phyloP scores from a whole-genome alignment of 2,797 vertebrate genomes.

The Percopsis omiscomaycus region DNA sequence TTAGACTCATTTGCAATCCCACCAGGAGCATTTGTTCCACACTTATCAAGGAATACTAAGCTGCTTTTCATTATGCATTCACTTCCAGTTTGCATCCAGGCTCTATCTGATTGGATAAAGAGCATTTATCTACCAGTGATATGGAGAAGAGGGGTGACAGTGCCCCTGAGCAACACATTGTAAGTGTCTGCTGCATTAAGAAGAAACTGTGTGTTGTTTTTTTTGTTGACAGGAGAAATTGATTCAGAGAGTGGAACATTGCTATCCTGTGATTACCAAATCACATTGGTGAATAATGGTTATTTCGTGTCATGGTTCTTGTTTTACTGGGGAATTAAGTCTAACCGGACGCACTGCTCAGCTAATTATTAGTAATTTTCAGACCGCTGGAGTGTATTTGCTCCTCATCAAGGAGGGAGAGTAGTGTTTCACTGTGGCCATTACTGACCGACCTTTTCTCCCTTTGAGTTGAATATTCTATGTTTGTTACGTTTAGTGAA shows the following conservation, averaged over 20 bases:
- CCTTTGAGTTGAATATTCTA: too few species aligned
- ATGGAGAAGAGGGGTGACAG: conserved; percentile 14
- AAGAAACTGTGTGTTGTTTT: conserved; percentile 12
- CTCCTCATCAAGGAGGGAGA: not conserved
- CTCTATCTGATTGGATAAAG: conserved; percentile 62
- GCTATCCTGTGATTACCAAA: not conserved
- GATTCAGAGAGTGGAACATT: conserved; percentile 1
- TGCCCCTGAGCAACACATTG: conserved; percentile 31
- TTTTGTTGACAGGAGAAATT: conserved; percentile 19
- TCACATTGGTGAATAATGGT: conserved; percentile 4
- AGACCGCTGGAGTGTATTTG: not conserved
- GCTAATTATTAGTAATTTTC: not conserved
- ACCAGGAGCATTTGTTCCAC: conserved; percentile 63
- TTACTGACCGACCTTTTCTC: not conserved
- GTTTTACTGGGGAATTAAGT: not conserved
- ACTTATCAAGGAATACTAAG: conserved; percentile 56
- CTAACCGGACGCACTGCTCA: conserved; percentile 1
- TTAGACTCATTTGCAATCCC: conserved; percentile 72
- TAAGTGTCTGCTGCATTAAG: conserved; percentile 26
- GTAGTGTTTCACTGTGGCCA: not conserved
- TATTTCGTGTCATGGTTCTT: not conserved
- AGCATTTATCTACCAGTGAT: conserved; percentile 47
- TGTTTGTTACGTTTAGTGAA: too few species aligned
- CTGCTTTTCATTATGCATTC: conserved; percentile 64
- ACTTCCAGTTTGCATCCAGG: conserved; percentile 39